Conservation (phyloP, 2,888 invertebrate species). For the Calameuta pallipes region DNA sequence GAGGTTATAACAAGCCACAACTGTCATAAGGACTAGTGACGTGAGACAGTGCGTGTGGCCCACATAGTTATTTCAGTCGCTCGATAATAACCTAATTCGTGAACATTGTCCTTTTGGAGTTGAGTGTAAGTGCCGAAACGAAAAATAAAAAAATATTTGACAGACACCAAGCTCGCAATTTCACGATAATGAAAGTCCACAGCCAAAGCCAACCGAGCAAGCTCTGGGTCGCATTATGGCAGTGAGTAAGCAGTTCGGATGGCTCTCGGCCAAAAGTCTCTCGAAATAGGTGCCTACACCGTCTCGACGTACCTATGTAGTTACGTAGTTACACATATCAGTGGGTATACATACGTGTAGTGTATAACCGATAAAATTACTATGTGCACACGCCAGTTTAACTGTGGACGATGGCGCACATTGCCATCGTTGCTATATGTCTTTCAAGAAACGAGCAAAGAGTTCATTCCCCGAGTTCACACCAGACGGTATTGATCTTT, state of each 20-base stretch:
- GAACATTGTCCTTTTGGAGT: not conserved
- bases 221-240: conserved; percentile 46
- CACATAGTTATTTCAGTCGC: not conserved
- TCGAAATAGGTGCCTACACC: conserved; percentile 46
- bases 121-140: not conserved
- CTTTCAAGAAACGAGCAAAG: conserved; percentile 16
- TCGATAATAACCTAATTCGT: not conserved
- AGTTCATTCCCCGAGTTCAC: conserved; percentile 21
- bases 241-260: conserved; percentile 40
- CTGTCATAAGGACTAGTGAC: not conserved
- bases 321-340: not conserved
- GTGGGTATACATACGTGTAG: not conserved
- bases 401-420: not conserved
- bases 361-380: not conserved
- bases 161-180: conserved; percentile 1
- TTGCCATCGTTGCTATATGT: not conserved
- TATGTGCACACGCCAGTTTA: not conserved
- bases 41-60: not conserved
- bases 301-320: conserved; percentile 13
- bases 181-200: conserved; percentile 7
- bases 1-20: not conserved
- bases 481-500: not conserved
- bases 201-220: conserved; percentile 18
- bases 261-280: conserved; percentile 45
- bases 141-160: not conserved